Conservation (phyloP, 2,888 invertebrate species). For the Apamea monoglypha region DNA sequence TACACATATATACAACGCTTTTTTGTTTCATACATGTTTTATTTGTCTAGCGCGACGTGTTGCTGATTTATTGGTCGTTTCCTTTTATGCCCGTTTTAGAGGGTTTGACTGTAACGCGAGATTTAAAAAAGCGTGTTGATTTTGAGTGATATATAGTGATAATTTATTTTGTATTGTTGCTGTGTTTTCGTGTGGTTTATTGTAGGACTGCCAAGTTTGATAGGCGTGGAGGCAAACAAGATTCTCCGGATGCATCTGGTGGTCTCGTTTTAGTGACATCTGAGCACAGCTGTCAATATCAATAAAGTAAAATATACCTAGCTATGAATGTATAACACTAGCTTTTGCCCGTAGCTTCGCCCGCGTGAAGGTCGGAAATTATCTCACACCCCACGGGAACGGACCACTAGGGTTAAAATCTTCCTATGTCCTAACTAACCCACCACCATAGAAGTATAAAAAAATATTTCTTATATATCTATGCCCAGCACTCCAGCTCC, state of each 20-base stretch:
- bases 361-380: not conserved
- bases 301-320: too few relatives aligned
- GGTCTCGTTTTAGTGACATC: not conserved
- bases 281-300: slow-evolving; percentile 15
- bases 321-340: not conserved
- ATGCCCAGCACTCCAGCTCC: too few relatives aligned
- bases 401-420: not conserved
- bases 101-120: slow-evolving; percentile 85
- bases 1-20: slow-evolving; percentile 76
- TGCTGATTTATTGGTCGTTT: slow-evolving; percentile 86
- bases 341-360: not conserved
- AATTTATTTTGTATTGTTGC: slow-evolving; percentile 77
- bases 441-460: not conserved
- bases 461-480: not conserved
- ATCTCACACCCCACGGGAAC: too few relatives aligned
- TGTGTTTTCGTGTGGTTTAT: slow-evolving; percentile 52
- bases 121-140: slow-evolving; percentile 75
- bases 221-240: slow-evolving; percentile 63
- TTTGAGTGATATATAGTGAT: slow-evolving; percentile 78
- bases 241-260: slow-evolving; percentile 40
- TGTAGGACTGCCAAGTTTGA: slow-evolving; percentile 54
- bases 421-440: not conserved
- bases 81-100: slow-evolving; percentile 82
- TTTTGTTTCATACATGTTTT: slow-evolving; percentile 83
- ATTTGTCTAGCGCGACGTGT: slow-evolving; percentile 83